Base-by-base conservation (phyloP, 2,888 invertebrate genomes). In the Fragum fragum region DNA sequence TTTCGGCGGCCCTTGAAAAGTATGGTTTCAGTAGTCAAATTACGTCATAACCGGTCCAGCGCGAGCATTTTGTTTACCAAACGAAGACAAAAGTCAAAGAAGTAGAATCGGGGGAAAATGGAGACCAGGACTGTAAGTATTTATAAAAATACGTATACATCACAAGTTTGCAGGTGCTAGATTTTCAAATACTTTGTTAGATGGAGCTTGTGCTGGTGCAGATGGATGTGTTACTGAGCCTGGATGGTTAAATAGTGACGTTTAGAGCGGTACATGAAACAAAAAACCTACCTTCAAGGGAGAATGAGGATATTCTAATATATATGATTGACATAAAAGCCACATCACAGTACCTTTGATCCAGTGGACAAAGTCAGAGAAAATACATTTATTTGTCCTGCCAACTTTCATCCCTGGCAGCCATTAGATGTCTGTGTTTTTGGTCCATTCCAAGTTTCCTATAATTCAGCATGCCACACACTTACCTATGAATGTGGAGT, bases 261-360 rank as follows among this genome's bases (percentile, higher is more conserved):
- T 82, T n/a, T 82, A 82, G 28, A 14, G 9, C 28, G 42, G 3
- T 81, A 86, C 52, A 69, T 79, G 5, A 14, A 86, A n/a, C n/a
- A n/a, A 82, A 78, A 32, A 80, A 80, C 66, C 32, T 78, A 21
- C 74, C 73, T 32, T 9, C 32, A 3, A 52, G 39, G 26, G 26
- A 26, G 14, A 61, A 69, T n/a, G 63, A 72, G 1, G 73, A 57
- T 21, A 73, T 79, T 7, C 52, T n/a, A 7, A 21, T 52, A 52
- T 86, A 18, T 78, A 82, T 76, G 84, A 86, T 69, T 78, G 86
- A 16, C 86, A 82, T 29, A 82, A 55, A 36, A 76, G 77, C 16
- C 84, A 82, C 36, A 70, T 82, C 14, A 77, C 84, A 1, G 28
- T 84, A 0, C 16, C 70, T 23, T 18, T 82, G 2, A 84, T 80